Conservation (phyloP, 23 tunicate genomes). For the Trididemnum clinides region DNA sequence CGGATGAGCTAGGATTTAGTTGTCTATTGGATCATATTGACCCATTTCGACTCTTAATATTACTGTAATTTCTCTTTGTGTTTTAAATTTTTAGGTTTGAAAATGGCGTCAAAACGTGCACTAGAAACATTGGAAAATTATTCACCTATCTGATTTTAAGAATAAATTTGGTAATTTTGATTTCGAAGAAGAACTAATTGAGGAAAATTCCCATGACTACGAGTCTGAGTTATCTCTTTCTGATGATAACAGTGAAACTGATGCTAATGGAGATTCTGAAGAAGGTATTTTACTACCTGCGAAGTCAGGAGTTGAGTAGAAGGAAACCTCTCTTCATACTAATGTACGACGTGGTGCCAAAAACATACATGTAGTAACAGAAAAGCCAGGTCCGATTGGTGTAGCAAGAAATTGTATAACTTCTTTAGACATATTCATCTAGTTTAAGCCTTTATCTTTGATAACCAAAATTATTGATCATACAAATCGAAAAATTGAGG, state of each 20-base stretch:
- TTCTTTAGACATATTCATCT: neutral
- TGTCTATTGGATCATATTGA: too few species aligned
- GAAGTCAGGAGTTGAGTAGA: neutral
- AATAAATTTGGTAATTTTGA: neutral
- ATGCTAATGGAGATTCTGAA: neutral
- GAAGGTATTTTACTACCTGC: neutral
- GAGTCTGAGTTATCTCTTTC: neutral
- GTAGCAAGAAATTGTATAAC: neutral
- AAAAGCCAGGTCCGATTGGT: neutral
- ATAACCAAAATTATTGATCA: neutral
- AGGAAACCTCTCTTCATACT: neutral
- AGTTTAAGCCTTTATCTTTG: neutral
- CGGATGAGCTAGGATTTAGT: too few species aligned
- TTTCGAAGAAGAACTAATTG: neutral
- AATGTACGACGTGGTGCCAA: neutral
- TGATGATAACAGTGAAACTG: neutral
- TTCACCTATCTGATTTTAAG: neutral
- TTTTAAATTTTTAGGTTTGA: neutral
- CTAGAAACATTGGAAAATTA: neutral
- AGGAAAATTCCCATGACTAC: neutral
- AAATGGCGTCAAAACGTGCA: neutral
- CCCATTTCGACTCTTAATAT: neutral
- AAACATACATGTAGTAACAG: neutral
- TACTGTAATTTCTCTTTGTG: neutral
- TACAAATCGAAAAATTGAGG: neutral